Evolutionary conservation across 2,888 invertebrate species (phyloP), one percentile per base, ranked within the genome.

Genomic region (Drosophila peninsularis): DNA sequence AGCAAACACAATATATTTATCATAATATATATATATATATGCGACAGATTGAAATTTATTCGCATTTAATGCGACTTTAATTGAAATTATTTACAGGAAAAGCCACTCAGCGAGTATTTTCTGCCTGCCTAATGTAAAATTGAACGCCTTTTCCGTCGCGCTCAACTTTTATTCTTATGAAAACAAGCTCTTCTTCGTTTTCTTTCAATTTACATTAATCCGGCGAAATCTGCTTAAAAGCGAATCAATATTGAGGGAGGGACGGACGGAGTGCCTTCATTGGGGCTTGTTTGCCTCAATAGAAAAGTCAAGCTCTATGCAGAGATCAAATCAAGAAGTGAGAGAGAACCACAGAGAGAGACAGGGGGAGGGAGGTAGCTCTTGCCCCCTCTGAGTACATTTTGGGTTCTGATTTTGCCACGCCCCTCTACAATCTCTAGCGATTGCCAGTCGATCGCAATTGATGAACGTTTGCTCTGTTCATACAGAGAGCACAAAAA

Each of bases 91-190:
- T 74, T 58, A 63, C 44, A 44, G 27, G 42, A 62, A 62, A 64
- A 37, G 41, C 47, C 61, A 65, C 21, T 66, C 66, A 65, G 66
- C 49, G 70, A 27, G 9, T 32, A 42, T 66, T 75, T 71, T 69
- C 42, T 77, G 80, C 80, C 83, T 60, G 71, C 44, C 54, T 76
- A 65, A 65, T 69, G 83, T 69, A 71, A 81, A 84, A 71, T 82
- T 75, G 54, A 76, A 84, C 30, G 27, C 27, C 1, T 30, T 30
- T 30, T 30, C 27, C 27, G 27, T 30, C 27, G 62, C 64, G 41
- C 41, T 32, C 24, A 52, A 52, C 37, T 37, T 50, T 52, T 49
- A 30, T 30, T 52, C 52, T n/a, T 57, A 64, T 69, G 82, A 74
- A 75, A 77, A 69, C 62, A 74, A 73, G 66, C 17, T 32, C 17